Conservation (phyloP, 2,113 vertebrate species). For the Protomyctophum bolini region DNA sequence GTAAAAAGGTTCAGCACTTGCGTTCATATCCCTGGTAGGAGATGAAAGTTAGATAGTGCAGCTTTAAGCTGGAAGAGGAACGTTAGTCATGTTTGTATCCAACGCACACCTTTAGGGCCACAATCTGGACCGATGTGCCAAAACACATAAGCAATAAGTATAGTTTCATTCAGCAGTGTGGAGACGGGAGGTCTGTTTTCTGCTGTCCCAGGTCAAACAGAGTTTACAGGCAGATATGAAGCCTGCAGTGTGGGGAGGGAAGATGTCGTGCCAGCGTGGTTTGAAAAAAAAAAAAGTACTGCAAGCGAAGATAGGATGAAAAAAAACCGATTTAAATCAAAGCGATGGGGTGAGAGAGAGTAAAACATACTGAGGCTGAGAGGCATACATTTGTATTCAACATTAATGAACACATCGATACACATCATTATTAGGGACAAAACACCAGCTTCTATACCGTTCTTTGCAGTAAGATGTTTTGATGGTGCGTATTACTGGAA, state of each 20-base stretch:
- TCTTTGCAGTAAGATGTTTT: too few species aligned
- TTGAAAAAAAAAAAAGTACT: too few species aligned
- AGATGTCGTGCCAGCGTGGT: conserved; percentile 55
- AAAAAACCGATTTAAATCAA: conserved; percentile 16
- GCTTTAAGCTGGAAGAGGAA: too few species aligned
- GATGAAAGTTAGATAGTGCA: too few species aligned
- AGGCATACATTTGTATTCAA: conserved; percentile 20
- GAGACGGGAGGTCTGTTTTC: conserved; percentile 42
- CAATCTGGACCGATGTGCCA: too few species aligned
- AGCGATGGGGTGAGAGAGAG: conserved; percentile 23
- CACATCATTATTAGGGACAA: not conserved
- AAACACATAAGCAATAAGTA: conserved; percentile 44
- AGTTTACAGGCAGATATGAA: conserved; percentile 63
- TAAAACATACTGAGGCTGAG: conserved; percentile 20
- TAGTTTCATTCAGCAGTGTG: conserved; percentile 50
- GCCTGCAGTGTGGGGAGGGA: conserved; percentile 15
- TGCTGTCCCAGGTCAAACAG: conserved; percentile 53
- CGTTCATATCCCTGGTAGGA: too few species aligned
- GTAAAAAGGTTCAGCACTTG: too few species aligned
- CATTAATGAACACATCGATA: conserved; percentile 23
- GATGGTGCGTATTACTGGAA: too few species aligned
- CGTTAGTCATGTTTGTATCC: too few species aligned
- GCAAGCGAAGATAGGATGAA: conserved; percentile 50
- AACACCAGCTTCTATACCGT: too few species aligned
- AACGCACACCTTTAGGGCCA: too few species aligned